These are phyloP conservation scores for Sweltsa coloradensis DNA, from an alignment of 1,140 invertebrate species.

Conservation along the genomic window DNA sequence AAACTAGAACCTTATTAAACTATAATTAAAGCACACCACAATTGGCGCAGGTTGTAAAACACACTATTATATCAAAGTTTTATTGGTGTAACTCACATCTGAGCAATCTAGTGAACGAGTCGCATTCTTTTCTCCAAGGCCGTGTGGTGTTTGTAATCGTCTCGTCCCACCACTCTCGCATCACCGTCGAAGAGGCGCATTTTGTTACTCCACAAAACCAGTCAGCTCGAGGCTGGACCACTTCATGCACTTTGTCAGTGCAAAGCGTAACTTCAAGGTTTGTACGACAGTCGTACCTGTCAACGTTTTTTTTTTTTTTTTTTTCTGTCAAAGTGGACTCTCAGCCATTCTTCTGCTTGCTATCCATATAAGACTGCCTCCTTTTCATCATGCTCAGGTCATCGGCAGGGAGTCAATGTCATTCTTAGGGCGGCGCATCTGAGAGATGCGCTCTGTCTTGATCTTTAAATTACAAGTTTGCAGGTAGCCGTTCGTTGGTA, in stretches of 20 bases:
- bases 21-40: neutral
- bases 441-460: no score
- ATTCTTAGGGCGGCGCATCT: no score
- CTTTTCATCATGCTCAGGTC: no score
- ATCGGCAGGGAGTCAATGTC: no score
- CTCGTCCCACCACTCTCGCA: conserved; percentile 81
- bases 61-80: neutral
- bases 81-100: no score
- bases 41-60: neutral
- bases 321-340: no score
- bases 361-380: no score
- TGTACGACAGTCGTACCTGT: no score
- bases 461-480: no score
- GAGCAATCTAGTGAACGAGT: neutral
- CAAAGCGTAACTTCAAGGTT: conserved; percentile 88
- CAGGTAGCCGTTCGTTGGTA: no score
- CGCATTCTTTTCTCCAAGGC: conserved; percentile 41
- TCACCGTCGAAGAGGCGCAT: conserved; percentile 89
- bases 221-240: conserved; percentile 84
- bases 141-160: conserved; percentile 91
- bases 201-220: conserved; percentile 92
- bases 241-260: conserved; percentile 94
- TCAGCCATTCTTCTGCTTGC: no score
- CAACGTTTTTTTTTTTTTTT: no score
- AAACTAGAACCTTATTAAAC: neutral